These are phyloP conservation scores for Lasioglossum calceatum DNA, from an alignment of 2,888 invertebrate genomes.

Conservation along the genomic window DNA sequence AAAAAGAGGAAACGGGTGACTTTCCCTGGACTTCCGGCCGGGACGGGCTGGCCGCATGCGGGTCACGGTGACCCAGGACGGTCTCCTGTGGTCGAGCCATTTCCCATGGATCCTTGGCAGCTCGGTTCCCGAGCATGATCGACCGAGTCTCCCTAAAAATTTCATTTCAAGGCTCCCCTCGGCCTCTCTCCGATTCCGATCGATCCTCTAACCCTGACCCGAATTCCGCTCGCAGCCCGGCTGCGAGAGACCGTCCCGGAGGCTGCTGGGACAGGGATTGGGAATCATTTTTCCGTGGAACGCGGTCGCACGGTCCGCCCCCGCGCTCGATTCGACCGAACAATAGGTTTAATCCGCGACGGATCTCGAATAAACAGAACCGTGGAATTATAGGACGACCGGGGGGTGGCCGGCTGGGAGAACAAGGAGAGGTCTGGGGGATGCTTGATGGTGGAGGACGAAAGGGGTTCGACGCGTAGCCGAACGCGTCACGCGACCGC, in stretches of 20 bases:
- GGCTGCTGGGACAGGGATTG: background rate
- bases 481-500: constrained; percentile 37
- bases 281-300: constrained; percentile 18
- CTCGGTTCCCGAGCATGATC: background rate
- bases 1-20: background rate
- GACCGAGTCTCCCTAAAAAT: constrained; percentile 9
- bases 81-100: constrained; percentile 12
- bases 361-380: constrained; percentile 59
- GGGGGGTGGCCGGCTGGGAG: background rate
- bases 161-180: background rate
- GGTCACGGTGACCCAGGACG: background rate
- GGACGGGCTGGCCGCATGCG: background rate
- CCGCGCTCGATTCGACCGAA: constrained; percentile 39
- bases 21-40: background rate
- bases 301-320: background rate
- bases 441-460: background rate
- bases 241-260: background rate
- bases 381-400: constrained; percentile 31
- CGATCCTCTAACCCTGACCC: constrained; percentile 10
- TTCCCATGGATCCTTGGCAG: background rate
- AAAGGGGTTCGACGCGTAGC: constrained; percentile 25
- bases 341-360: constrained; percentile 59
- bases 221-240: constrained; percentile 2
- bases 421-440: background rate
- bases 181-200: background rate